Percentiles rank a stretch among this genome's conserved stretches.
Conservation (phyloP, 2,888 invertebrate species). For the Hymenopus coronatus region DNA sequence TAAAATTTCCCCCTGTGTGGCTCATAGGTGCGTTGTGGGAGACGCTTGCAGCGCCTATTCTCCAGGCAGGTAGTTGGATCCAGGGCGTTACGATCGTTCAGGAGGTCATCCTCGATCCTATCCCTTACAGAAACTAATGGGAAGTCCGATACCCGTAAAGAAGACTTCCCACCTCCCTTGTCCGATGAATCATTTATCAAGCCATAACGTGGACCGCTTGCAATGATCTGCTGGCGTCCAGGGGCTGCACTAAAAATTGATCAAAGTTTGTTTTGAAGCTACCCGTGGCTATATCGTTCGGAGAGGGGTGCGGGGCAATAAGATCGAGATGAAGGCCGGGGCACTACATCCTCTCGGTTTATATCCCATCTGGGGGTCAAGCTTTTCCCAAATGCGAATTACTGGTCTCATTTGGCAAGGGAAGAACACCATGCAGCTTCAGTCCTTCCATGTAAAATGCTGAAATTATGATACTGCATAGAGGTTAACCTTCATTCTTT, state of each 20-base stretch:
- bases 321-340: neutral
- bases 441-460: neutral
- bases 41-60: neutral
- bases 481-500: too few relatives aligned
- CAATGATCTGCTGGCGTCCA: constrained; percentile 13
- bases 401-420: neutral
- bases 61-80: neutral
- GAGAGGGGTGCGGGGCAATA: neutral
- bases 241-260: constrained; percentile 24
- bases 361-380: neutral
- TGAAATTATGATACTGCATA: neutral
- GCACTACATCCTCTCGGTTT: neutral
- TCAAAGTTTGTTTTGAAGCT: constrained; percentile 25
- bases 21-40: too few relatives aligned
- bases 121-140: neutral
- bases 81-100: neutral
- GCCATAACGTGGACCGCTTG: constrained; percentile 16
- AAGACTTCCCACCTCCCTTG: neutral
- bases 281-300: neutral
- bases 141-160: constrained; percentile 1
- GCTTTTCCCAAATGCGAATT: neutral
- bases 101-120: neutral
- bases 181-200: constrained; percentile 33
- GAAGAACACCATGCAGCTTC: neutral
- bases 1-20: too few relatives aligned